A percentile compares a stretch with the other conserved stretches of the same genome.
phyloP scores from a whole-genome alignment of 1,140 invertebrate species.

The Gryllus bimaculatus region DNA sequence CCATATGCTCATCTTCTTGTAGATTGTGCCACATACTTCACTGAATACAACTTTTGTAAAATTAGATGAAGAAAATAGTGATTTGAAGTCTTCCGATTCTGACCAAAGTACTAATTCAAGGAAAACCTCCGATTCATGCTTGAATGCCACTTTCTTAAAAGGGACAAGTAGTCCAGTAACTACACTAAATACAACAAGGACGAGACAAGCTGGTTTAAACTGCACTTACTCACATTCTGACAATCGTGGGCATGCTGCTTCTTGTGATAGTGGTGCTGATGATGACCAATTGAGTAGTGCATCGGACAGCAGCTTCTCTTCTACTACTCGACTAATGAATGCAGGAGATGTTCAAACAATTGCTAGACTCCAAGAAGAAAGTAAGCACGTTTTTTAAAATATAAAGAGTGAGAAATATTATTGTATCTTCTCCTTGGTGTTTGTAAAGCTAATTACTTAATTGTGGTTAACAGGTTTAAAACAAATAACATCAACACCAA shows the following conservation, averaged over 20 bases:
- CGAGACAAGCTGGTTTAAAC: conserved; percentile 13
- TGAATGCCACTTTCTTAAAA: conserved; percentile 9
- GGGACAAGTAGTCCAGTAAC: background rate
- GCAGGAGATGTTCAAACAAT: conserved; percentile 21
- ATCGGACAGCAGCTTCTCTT: conserved; percentile 21
- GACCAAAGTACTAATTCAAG: background rate
- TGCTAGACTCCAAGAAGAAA: conserved; percentile 21
- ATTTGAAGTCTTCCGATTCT: background rate
- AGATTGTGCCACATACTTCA: background rate
- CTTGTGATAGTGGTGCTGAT: conserved; percentile 17
- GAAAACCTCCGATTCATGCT: background rate
- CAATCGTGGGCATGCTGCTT: background rate
- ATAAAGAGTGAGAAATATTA: background rate
- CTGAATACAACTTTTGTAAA: background rate
- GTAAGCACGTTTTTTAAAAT: background rate
- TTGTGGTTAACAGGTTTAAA: conserved; percentile 13
- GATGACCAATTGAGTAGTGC: conserved; percentile 21
- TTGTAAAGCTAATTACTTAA: background rate
- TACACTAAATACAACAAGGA: background rate
- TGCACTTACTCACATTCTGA: conserved; percentile 16
- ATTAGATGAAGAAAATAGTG: background rate
- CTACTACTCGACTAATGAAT: conserved; percentile 19
- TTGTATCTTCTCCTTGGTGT: background rate
- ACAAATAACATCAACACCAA: conserved; percentile 16
- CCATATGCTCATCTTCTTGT: background rate